phyloP scores from a whole-genome alignment of 2,113 vertebrate species.

The Delphinus delphis region DNA sequence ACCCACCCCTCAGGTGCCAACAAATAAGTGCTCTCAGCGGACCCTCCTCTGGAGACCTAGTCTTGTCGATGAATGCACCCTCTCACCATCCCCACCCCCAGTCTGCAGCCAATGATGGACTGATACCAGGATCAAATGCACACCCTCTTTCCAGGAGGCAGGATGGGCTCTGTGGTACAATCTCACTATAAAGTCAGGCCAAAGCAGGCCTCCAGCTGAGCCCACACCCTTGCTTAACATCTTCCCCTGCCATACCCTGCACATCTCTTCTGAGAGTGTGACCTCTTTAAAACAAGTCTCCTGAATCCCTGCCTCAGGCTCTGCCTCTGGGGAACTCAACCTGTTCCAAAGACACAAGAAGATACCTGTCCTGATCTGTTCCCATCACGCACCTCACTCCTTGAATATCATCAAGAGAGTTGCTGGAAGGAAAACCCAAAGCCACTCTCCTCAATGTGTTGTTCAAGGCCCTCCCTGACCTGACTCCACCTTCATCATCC shows the following conservation, averaged over 20 bases:
- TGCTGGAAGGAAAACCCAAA: neutral
- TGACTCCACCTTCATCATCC: neutral
- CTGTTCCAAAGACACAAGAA: neutral
- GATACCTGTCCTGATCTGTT: neutral
- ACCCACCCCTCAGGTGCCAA: no score
- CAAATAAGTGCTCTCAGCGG: neutral
- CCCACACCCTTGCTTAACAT: neutral
- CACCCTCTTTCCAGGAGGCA: neutral
- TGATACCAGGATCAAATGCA: no score
- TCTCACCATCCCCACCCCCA: neutral
- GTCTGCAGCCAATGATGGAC: neutral
- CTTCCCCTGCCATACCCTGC: no score
- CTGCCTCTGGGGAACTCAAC: neutral
- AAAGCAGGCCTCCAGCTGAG: rapidly evolving
- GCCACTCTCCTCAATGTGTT: neutral
- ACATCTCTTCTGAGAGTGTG: neutral
- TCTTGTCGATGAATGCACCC: neutral
- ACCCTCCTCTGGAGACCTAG: neutral
- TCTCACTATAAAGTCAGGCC: neutral
- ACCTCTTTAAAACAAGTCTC: rapidly evolving
- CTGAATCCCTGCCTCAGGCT: neutral
- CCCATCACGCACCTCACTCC: rapidly evolving
- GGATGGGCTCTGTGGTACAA: no score
- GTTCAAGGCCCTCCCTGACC: neutral
- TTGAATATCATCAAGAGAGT: neutral